These are phyloP conservation scores for Enoplosus armatus DNA, from an alignment of 2,797 vertebrate species.

Conservation along the genomic window DNA sequence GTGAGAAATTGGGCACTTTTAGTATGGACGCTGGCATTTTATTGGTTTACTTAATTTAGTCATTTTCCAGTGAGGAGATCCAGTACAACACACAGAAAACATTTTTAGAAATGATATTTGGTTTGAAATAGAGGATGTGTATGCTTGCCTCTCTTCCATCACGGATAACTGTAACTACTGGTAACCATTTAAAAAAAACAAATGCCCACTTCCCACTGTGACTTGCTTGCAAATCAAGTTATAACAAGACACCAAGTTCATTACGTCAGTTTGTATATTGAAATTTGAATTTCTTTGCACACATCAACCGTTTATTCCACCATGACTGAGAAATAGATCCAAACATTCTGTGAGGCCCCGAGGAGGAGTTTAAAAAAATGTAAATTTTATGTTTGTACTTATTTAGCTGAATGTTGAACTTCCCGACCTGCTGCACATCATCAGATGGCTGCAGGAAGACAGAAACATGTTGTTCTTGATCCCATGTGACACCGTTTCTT, in stretches of 20 bases:
- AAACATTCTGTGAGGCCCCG: neutral
- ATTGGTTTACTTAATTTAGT: neutral
- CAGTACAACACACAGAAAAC: neutral
- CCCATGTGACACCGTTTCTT: neutral
- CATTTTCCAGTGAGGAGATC: neutral
- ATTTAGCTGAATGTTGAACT: neutral
- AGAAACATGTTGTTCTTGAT: neutral
- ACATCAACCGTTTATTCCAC: neutral
- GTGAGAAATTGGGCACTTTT: neutral
- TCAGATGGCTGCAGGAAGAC: neutral
- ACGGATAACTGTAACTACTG: neutral
- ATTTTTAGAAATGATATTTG: neutral
- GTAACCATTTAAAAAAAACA: neutral
- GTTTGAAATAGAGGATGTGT: neutral
- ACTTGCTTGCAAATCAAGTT: neutral
- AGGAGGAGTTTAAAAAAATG: neutral
- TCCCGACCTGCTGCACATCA: neutral
- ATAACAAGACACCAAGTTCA: neutral
- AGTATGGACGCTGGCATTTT: neutral
- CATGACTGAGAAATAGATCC: neutral
- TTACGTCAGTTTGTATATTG: neutral
- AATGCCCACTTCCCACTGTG: neutral
- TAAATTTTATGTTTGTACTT: slow-evolving; percentile 1
- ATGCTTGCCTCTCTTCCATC: neutral
- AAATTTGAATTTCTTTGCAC: too few relatives aligned